Base-by-base conservation (phyloP, 2,113 vertebrate species). In the Emydura subglobosa region DNA sequence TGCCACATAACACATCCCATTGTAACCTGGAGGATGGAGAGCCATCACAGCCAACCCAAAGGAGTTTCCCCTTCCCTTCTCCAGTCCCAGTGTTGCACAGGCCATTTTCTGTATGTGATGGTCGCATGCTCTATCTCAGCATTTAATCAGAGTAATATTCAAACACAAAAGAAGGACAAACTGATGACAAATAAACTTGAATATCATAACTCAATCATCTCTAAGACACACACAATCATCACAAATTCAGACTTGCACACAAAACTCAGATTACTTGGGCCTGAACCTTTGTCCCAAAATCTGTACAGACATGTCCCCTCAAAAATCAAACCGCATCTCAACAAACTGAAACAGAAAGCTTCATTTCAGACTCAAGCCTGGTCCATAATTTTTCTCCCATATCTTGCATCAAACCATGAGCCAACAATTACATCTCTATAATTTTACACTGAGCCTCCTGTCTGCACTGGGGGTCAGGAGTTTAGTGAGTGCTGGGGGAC, bases 381-480 rank as follows among this genome's bases (percentile, higher is more conserved):
- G 0, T 0, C 14, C 89, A 17, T 50, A 78, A 42, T 16, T 55
- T 57, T 85, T 53, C 54, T 59, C 55, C 55, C 10, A 34, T 79
- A 87, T 89, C 55, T 79, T 17, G 27, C 84, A 59, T 65, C 57
- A 22, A 91, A 19, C 5, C 12, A 65, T 95, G 50, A 65, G 65
- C 1, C 1, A 0, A 59, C 31, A 57, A 74, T 85, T 16, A 19
- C 72, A 61, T 53, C 39, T 82, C 79, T 72, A 2, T 0, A 72
- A 21, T 74, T 87, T 89, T 91, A 80, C 50, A 86, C 49, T 39
- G 72, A 93, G 81, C 24, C 22, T 25, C 16, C 27, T 2, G 0
- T 78, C 82, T 2, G 27, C 79, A 94, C 82, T 91, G 80, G 79
- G 93, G 80, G 95, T 76, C n/a, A 59, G 91, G 59, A 68, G 87